A percentile compares a stretch with the other conserved stretches of the same genome.
Conservation (phyloP, 2,113 vertebrate species). For the Burhinus oedicnemus region DNA sequence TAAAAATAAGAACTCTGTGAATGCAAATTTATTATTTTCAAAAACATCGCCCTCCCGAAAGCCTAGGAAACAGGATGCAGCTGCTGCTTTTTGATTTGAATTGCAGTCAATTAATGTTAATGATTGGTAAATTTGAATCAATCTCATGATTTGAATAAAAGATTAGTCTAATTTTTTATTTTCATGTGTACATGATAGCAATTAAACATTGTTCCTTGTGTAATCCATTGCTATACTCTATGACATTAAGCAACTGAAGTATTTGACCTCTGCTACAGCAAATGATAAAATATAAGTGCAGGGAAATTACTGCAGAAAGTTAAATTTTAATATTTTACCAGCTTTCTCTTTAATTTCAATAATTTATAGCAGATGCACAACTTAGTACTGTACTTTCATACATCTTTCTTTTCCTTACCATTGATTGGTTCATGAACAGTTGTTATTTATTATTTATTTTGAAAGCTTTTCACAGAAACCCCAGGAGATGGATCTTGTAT, state of each 20-base stretch:
- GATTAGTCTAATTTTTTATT: slow-evolving; percentile 57
- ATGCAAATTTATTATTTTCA: slow-evolving; percentile 49
- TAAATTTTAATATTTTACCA: background rate
- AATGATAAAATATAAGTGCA: background rate
- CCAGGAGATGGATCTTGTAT: slow-evolving; percentile 52
- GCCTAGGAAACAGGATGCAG: slow-evolving; percentile 42
- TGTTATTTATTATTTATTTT: slow-evolving; percentile 71
- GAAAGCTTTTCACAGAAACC: slow-evolving; percentile 55
- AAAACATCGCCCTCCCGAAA: slow-evolving; percentile 15
- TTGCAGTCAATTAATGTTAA: slow-evolving; percentile 15
- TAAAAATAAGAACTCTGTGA: slow-evolving; percentile 56
- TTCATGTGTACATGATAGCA: slow-evolving; percentile 56
- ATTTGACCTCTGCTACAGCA: slow-evolving; percentile 39
- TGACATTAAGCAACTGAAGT: slow-evolving; percentile 10
- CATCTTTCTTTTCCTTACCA: background rate
- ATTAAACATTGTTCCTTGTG: slow-evolving; percentile 32
- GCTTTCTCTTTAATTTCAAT: background rate
- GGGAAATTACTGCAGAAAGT: background rate
- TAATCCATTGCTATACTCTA: background rate
- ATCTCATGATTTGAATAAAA: slow-evolving; percentile 14
- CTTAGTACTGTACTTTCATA: slow-evolving; percentile 18
- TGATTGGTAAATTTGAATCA: slow-evolving; percentile 26
- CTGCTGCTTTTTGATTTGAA: slow-evolving; percentile 32
- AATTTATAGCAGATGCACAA: slow-evolving; percentile 5
- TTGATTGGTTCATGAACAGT: background rate